Evolutionary conservation across 2,113 vertebrate genomes (phyloP).

Genomic region (Labrus mixtus): DNA sequence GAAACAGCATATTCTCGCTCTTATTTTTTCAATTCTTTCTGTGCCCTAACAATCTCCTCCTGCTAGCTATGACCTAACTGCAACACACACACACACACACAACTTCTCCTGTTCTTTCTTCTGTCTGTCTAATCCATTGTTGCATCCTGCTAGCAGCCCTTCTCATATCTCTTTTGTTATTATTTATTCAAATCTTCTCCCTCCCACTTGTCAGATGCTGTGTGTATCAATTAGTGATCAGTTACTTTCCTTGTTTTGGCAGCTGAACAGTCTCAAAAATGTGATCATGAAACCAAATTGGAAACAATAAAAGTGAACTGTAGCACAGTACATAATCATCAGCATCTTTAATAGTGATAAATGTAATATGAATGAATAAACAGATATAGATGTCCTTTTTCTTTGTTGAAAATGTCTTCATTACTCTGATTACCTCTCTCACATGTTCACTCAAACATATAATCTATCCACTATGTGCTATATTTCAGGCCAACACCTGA

Average conservation of each 20-base stretch:
- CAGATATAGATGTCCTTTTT: neutral
- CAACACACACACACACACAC: neutral
- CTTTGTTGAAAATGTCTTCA: neutral
- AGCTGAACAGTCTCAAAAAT: neutral
- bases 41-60: neutral
- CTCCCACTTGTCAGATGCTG: slow-evolving; percentile 14
- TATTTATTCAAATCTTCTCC: slow-evolving; percentile 13
- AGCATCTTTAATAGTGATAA: neutral
- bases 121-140: neutral
- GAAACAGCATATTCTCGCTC: slow-evolving; percentile 34
- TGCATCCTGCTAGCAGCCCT: neutral
- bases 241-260: neutral
- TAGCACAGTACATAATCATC: neutral
- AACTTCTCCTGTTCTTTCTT: neutral
- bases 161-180: neutral
- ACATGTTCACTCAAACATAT: neutral
- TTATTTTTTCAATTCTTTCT: slow-evolving; percentile 18
- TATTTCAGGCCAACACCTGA: slow-evolving; percentile 47
- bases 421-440: neutral
- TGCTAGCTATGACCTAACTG: neutral
- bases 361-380: neutral
- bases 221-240: neutral
- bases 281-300: neutral
- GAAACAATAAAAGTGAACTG: neutral
- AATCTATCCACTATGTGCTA: neutral